Evolutionary conservation across 2,888 invertebrate species (phyloP), one percentile per base, ranked within the genome.

Genomic region (Pseudoips prasinana): DNA sequence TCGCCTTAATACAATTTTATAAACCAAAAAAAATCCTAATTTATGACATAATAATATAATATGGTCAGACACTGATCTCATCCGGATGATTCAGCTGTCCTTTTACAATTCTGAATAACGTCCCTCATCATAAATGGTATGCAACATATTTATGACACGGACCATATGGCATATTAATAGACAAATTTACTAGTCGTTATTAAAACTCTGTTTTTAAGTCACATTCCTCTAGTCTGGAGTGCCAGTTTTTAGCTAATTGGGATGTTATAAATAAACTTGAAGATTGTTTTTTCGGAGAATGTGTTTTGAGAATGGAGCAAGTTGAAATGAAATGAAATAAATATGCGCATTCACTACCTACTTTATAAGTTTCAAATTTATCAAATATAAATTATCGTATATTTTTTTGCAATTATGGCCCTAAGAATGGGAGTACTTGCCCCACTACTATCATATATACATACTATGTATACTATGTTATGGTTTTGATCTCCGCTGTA

Each of bases 21-120:
- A n/a, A n/a, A n/a, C n/a, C n/a, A n/a, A 45, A 28, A 14, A 14
- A 3, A 3, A 3, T 9, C 44, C 42, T 46, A 40, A 49, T 49
- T 49, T 41, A 51, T 45, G 46, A 41, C 27, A 45, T 14, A 14
- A 5, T 14, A 3, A 14, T 14, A 51, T 29, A 35, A 32, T 31
- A 14, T 29, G 43, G 54, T 53, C 54, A 60, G 52, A 55, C 25
- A 48, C 65, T 80, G 75, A 77, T 79, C 71, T 79, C 75, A 80
- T 69, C 58, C 34, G 48, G 48, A 65, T 80, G 81, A 83, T 64
- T 83, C 79, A 79, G 54, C 47, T 31, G 22, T 40, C 73, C 68
- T 53, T 68, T 61, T 72, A 67, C 56, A 66, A 68, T 29, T 31
- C 51, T 56, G 48, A 56, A 50, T 51, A 57, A 47, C 46, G 40